phyloP scores from a whole-genome alignment of 2,888 invertebrate genomes.

The Drosophila suboccidentalis region DNA sequence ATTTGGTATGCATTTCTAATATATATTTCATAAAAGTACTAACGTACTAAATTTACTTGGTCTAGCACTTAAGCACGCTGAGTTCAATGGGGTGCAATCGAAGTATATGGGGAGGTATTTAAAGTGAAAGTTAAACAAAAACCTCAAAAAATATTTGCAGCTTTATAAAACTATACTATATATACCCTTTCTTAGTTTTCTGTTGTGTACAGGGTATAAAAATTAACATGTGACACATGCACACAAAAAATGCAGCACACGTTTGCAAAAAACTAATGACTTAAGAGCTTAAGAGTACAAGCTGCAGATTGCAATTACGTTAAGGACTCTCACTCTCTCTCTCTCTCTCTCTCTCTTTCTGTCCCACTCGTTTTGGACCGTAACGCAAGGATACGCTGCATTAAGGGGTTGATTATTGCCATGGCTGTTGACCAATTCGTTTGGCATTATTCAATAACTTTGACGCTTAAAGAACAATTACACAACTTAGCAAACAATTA shows the following conservation, averaged over 20 bases:
- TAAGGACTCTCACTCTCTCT: conserved; percentile 16
- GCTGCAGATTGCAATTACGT: conserved; percentile 51
- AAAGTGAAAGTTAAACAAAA: background rate
- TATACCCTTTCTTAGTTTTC: background rate
- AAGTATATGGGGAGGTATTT: background rate
- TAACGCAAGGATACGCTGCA: conserved; percentile 11
- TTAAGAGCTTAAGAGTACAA: conserved; percentile 73
- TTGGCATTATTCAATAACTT: conserved; percentile 70
- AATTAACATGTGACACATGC: conserved; percentile 68
- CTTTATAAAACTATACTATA: background rate
- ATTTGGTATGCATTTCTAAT: background rate
- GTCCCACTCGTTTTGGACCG: background rate
- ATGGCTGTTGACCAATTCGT: conserved; percentile 49
- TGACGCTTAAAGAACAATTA: conserved; percentile 69
- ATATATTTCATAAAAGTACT: background rate
- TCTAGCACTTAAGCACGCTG: background rate
- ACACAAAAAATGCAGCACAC: conserved; percentile 53
- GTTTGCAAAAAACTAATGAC: conserved; percentile 79
- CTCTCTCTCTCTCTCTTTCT: background rate
- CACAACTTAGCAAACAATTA: conserved; percentile 75
- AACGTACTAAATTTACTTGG: background rate
- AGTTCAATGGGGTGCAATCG: background rate
- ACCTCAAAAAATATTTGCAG: background rate
- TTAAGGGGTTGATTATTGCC: conserved; percentile 34
- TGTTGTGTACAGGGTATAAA: conserved; percentile 12